phyloP scores from a whole-genome alignment of 2,113 vertebrate species.

The Orthonyx spaldingii region DNA sequence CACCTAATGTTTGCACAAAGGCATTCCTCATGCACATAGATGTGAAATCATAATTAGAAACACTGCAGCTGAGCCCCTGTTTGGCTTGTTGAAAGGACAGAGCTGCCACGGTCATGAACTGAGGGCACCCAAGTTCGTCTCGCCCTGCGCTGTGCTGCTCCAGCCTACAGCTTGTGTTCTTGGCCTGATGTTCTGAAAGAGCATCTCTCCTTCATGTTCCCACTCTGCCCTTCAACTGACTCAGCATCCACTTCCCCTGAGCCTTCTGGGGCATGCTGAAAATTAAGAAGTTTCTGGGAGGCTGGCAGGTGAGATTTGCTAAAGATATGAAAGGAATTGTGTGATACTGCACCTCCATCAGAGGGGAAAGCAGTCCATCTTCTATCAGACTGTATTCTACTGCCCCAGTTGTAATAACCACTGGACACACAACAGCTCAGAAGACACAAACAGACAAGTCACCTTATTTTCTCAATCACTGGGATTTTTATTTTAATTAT shows the following conservation, averaged over 20 bases:
- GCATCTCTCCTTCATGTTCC: no score
- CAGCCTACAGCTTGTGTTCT: fast-evolving
- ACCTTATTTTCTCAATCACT: not conserved
- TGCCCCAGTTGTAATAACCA: not conserved
- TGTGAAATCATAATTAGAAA: not conserved
- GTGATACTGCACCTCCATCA: not conserved
- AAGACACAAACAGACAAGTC: not conserved
- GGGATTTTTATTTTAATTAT: not conserved
- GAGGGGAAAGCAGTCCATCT: not conserved
- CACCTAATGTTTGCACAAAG: fast-evolving
- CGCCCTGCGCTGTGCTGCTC: fast-evolving
- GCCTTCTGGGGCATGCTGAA: not conserved
- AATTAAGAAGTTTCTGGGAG: not conserved
- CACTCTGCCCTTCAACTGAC: no score
- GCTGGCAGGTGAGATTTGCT: not conserved
- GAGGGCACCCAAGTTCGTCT: not conserved
- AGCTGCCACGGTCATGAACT: fast-evolving
- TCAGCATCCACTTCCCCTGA: fast-evolving
- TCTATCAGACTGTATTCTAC: not conserved
- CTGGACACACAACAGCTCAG: not conserved
- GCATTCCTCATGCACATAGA: not conserved
- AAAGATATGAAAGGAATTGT: not conserved
- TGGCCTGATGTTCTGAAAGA: not conserved
- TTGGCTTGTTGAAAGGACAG: not conserved
- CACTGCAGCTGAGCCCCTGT: not conserved